Conservation (phyloP, 2,113 vertebrate genomes). For the Atherinomorus stipes region DNA sequence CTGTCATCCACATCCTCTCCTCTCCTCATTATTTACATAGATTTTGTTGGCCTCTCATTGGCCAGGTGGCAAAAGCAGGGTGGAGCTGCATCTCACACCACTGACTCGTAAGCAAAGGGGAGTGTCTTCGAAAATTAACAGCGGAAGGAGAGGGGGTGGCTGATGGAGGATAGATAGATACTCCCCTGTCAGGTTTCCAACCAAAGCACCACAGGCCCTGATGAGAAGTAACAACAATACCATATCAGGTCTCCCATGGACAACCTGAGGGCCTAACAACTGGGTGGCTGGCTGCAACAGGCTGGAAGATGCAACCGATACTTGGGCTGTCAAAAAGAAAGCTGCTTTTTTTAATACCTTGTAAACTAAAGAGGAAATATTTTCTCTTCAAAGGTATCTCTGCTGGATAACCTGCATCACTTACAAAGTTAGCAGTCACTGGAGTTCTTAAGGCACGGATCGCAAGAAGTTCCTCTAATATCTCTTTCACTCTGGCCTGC, state of each 20-base stretch:
- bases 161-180: slow-evolving; percentile 15
- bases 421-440: slow-evolving; percentile 6
- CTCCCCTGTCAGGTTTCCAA: slow-evolving; percentile 54
- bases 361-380: background rate
- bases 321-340: background rate
- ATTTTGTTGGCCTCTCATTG: slow-evolving; percentile 54
- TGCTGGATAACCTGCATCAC: background rate
- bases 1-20: slow-evolving; percentile 33
- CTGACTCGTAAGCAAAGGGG: slow-evolving; percentile 58
- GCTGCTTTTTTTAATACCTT: slow-evolving; percentile 3
- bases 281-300: background rate
- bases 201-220: slow-evolving; percentile 22
- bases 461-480: slow-evolving; percentile 3
- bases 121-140: slow-evolving; percentile 45
- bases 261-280: slow-evolving; percentile 35
- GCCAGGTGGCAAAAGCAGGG: slow-evolving; percentile 47
- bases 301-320: slow-evolving; percentile 8
- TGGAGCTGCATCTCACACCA: slow-evolving; percentile 77
- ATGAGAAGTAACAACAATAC: slow-evolving; percentile 51
- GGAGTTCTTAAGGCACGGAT: background rate
- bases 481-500: slow-evolving; percentile 32
- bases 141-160: background rate
- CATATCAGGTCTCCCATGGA: slow-evolving; percentile 29
- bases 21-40: slow-evolving; percentile 66
- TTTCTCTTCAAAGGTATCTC: slow-evolving; percentile 11